Evolutionary conservation across 1,140 invertebrate genomes (phyloP).

Genomic region (Liolophura sinensis): DNA sequence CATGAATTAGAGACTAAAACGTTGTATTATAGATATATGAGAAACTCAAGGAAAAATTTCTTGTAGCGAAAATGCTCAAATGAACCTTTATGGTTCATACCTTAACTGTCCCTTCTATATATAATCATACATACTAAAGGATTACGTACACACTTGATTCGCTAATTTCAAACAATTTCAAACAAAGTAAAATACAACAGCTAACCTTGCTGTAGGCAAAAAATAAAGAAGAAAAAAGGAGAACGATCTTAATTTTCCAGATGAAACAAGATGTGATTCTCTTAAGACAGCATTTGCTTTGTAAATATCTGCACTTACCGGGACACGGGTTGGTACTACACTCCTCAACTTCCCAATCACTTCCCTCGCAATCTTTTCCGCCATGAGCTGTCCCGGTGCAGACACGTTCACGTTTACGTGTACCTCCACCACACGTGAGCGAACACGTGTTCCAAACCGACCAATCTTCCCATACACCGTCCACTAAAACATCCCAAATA

Average conservation of each 20-base stretch:
- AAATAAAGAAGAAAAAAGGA: not conserved
- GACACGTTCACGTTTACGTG: constrained; percentile 20
- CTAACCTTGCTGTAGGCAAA: not conserved
- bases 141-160: too few species aligned
- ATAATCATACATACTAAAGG: too few species aligned
- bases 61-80: not conserved
- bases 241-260: too few species aligned
- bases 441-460: constrained; percentile 33
- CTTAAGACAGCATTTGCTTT: not conserved
- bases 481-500: constrained; percentile 20
- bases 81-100: too few species aligned
- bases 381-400: constrained; percentile 37
- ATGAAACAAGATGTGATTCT: too few species aligned
- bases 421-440: constrained; percentile 35
- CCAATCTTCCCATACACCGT: constrained; percentile 43
- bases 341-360: constrained; percentile 17
- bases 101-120: too few species aligned
- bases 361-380: constrained; percentile 34
- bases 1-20: too few species aligned
- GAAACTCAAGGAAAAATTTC: not conserved
- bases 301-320: constrained; percentile 23
- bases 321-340: constrained; percentile 42
- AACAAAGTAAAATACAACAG: too few species aligned
- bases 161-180: too few species aligned
- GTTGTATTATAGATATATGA: not conserved